Percentiles rank a stretch among this genome's conserved stretches.
Conservation (phyloP, 1,140 invertebrate species). For the Dendrolimus kikuchii region DNA sequence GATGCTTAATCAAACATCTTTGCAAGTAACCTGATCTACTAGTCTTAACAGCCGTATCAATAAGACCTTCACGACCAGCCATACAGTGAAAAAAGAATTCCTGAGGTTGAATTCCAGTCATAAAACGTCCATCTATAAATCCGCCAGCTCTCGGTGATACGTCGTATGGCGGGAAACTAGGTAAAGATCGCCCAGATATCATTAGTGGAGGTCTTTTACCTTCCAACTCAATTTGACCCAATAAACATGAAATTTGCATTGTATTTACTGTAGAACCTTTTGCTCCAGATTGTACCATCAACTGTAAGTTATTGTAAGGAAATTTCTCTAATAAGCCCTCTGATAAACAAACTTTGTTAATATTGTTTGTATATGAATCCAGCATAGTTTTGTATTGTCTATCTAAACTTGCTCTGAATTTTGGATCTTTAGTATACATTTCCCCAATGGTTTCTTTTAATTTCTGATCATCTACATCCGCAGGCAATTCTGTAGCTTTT, state of each 20-base stretch:
- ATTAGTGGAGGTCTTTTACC: conserved; percentile 96
- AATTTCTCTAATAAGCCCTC: conserved; percentile 89
- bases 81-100: conserved; percentile 99
- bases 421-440: conserved; percentile 81
- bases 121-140: conserved; percentile 95
- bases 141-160: conserved; percentile 94
- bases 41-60: conserved; percentile 92
- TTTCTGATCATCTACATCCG: conserved; percentile 69
- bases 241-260: conserved; percentile 96
- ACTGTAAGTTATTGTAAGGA: conserved; percentile 95
- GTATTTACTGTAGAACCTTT: conserved; percentile 98
- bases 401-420: conserved; percentile 85
- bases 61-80: conserved; percentile 96
- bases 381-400: conserved; percentile 88
- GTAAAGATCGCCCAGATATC: conserved; percentile 93
- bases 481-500: conserved; percentile 80
- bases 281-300: conserved; percentile 98
- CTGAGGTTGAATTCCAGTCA: conserved; percentile 97
- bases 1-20: conserved; percentile 97
- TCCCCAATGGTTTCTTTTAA: conserved; percentile 81
- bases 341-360: conserved; percentile 89
- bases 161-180: conserved; percentile 94
- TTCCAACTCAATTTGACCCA: conserved; percentile 99
- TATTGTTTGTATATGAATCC: conserved; percentile 90
- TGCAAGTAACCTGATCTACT: conserved; percentile 98